Percentiles rank a stretch among this genome's conserved stretches.
phyloP scores from a whole-genome alignment of 1,140 invertebrate species.

The Drosophila suzukii region DNA sequence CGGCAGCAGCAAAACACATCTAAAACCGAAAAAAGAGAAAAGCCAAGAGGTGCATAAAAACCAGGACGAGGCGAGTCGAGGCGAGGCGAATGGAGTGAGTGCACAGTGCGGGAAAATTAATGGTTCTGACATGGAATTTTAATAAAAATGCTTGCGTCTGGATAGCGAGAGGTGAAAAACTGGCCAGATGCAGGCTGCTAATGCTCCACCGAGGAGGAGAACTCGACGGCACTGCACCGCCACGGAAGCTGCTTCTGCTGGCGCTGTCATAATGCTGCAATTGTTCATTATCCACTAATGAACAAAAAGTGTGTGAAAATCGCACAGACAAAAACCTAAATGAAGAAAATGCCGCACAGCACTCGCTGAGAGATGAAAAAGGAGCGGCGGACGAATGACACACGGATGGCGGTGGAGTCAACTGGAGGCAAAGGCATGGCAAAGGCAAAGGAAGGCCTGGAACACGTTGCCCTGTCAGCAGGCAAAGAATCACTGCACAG shows the following conservation, averaged over 20 bases:
- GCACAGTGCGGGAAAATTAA: constrained; percentile 75
- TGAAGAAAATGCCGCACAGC: constrained; percentile 78
- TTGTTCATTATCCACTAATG: constrained; percentile 83
- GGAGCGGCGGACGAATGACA: constrained; percentile 50
- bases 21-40: constrained; percentile 15
- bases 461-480: constrained; percentile 79
- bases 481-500: constrained; percentile 45
- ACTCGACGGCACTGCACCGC: constrained; percentile 28
- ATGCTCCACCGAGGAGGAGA: constrained; percentile 15
- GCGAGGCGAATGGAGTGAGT: neutral
- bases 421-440: constrained; percentile 15
- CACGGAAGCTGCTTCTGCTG: constrained; percentile 34
- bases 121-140: constrained; percentile 78
- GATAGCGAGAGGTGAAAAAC: constrained; percentile 75
- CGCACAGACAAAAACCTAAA: constrained; percentile 76
- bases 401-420: constrained; percentile 9
- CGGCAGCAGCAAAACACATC: constrained; percentile 17
- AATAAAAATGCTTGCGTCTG: constrained; percentile 81
- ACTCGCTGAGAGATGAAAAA: constrained; percentile 72
- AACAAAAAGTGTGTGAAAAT: constrained; percentile 79
- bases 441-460: constrained; percentile 30
- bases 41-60: constrained; percentile 39
- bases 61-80: constrained; percentile 2
- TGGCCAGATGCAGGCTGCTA: constrained; percentile 64
- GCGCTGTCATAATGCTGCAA: constrained; percentile 81